phyloP scores from a whole-genome alignment of 2,888 invertebrate species.

The Dasypogon diadema region DNA sequence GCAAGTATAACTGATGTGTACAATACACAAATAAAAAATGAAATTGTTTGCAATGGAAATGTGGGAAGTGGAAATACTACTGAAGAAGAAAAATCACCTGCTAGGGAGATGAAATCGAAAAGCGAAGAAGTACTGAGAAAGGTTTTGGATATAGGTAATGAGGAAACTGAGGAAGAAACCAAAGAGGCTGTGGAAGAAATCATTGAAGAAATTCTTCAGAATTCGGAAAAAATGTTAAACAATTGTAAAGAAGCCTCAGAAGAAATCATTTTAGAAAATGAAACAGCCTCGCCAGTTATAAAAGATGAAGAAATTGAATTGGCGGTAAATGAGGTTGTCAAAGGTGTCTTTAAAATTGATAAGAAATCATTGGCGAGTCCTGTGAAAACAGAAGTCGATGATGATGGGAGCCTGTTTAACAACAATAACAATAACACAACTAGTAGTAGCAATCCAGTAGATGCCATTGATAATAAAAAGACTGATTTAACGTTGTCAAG shows the following conservation, averaged over 20 bases:
- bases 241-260: slow-evolving; percentile 67
- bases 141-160: slow-evolving; percentile 62
- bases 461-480: slow-evolving; percentile 66
- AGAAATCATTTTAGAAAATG: slow-evolving; percentile 58
- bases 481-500: slow-evolving; percentile 64
- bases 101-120: slow-evolving; percentile 60
- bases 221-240: slow-evolving; percentile 70
- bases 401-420: slow-evolving; percentile 59
- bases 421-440: slow-evolving; percentile 56
- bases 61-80: slow-evolving; percentile 51
- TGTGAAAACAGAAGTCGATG: slow-evolving; percentile 59
- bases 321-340: slow-evolving; percentile 71
- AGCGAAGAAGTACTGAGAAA: slow-evolving; percentile 58
- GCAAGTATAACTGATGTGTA: slow-evolving; percentile 68
- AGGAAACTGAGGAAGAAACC: slow-evolving; percentile 69
- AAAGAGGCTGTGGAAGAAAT: slow-evolving; percentile 70
- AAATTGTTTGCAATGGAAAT: slow-evolving; percentile 63
- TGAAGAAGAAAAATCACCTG: slow-evolving; percentile 53
- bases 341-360: slow-evolving; percentile 69
- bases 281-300: slow-evolving; percentile 67
- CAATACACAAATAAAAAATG: slow-evolving; percentile 67
- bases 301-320: slow-evolving; percentile 72
- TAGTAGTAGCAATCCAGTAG: slow-evolving; percentile 54
- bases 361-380: slow-evolving; percentile 61
- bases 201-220: slow-evolving; percentile 70